phyloP scores from a whole-genome alignment of 2,113 vertebrate species.

The Neogobius melanostomus region DNA sequence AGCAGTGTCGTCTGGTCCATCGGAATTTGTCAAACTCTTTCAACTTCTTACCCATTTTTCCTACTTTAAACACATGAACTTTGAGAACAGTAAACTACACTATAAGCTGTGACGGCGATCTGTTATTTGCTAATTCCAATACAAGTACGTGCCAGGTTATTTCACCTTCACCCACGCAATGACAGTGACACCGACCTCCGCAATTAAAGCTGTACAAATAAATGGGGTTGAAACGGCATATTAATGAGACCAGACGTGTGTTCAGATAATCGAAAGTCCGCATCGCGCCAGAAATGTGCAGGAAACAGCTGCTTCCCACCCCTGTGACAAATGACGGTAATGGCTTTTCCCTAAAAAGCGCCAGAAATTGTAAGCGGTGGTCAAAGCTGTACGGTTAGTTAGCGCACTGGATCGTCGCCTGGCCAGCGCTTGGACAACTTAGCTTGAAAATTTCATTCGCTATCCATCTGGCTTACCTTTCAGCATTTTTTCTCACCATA shows the following conservation, averaged over 20 bases:
- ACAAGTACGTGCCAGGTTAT: slow-evolving; percentile 35
- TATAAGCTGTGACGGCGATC: neutral
- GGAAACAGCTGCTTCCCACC: slow-evolving; percentile 21
- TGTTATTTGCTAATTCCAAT: slow-evolving; percentile 40
- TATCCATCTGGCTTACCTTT: neutral
- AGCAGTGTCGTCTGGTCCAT: too few relatives aligned
- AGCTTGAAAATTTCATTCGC: neutral
- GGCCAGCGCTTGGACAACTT: neutral
- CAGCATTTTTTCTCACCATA: neutral
- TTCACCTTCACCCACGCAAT: slow-evolving; percentile 49
- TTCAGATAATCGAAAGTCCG: slow-evolving; percentile 53
- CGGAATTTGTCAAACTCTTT: too few relatives aligned
- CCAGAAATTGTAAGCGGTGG: neutral
- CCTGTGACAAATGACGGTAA: neutral
- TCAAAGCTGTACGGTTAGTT: neutral
- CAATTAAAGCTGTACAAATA: slow-evolving; percentile 77
- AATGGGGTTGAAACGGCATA: slow-evolving; percentile 65
- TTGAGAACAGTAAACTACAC: slow-evolving; percentile 23
- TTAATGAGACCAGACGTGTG: slow-evolving; percentile 66
- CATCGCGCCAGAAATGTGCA: slow-evolving; percentile 4
- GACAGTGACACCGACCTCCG: slow-evolving; percentile 55
- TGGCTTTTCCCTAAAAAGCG: neutral
- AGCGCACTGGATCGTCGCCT: neutral
- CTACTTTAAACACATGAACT: too few relatives aligned
- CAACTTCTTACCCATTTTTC: too few relatives aligned